phyloP scores from a whole-genome alignment of 2,888 invertebrate genomes.

The Aporophyla nigra region DNA sequence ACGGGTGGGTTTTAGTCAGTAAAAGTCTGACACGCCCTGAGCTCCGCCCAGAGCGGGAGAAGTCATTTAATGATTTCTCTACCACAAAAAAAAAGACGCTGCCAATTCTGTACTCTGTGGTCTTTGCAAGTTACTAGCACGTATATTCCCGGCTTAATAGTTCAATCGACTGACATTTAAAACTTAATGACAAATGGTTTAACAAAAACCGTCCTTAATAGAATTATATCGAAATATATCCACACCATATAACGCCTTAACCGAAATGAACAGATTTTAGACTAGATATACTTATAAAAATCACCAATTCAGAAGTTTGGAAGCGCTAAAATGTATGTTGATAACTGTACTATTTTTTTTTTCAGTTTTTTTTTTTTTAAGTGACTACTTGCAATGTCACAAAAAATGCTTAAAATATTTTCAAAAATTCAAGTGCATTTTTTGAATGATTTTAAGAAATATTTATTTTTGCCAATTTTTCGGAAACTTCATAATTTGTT shows the following conservation, averaged over 20 bases:
- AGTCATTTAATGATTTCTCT: too few species aligned
- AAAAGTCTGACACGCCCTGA: too few species aligned
- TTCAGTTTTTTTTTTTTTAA: too few species aligned
- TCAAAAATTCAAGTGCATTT: too few species aligned
- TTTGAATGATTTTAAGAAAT: too few species aligned
- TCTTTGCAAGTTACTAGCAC: background rate
- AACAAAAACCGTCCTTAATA: constrained; percentile 32
- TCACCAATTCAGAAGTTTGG: constrained; percentile 41
- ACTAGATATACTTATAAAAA: constrained; percentile 66
- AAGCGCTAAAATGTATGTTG: background rate
- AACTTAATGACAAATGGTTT: constrained; percentile 47
- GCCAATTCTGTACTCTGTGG: background rate
- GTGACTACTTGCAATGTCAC: too few species aligned
- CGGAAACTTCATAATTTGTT: too few species aligned
- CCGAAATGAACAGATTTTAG: constrained; percentile 64
- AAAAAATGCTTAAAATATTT: too few species aligned
- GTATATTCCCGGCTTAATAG: background rate
- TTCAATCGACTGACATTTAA: constrained; percentile 39
- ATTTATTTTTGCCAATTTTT: too few species aligned
- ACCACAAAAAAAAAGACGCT: too few species aligned
- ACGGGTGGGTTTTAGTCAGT: too few species aligned
- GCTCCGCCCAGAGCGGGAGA: too few species aligned
- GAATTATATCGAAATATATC: constrained; percentile 36
- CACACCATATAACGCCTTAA: constrained; percentile 50
- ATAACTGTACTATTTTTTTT: background rate